Evolutionary conservation across 1,140 invertebrate species (phyloP), one percentile per base, ranked within the genome.

Genomic region (Caerostris extrusa): DNA sequence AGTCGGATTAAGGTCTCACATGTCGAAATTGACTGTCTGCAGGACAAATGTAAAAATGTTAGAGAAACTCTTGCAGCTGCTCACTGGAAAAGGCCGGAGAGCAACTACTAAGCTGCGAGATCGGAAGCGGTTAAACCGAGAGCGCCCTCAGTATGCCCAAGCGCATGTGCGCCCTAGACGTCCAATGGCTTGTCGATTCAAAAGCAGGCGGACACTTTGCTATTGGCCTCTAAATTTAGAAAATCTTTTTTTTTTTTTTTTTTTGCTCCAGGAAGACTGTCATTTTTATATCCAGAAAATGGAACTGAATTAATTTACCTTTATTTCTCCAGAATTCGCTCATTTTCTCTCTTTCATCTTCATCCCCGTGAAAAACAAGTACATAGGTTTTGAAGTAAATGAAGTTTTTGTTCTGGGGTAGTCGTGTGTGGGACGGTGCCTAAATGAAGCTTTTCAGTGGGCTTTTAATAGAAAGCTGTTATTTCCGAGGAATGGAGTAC

Each of bases 131-230:
- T 71, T n/a, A 19, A 64, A 58, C 14, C 14, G 19, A 5, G 55
- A 85, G 81, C 81, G 81, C 81, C 82, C 82, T 55, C 83, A 61
- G 34, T 34, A 50, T 10, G 17, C 7, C 6, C 34, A 53, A 14
- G 60, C 34, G 83, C 91, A 83, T 83, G 19, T 71, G 91, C 83
- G 64, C 91, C n/a, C 14, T 7, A 14, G n/a, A 64, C 56, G n/a
- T 10, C 81, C 82, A 93, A 14, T 87, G 83, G 83, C 82, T 93
- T 61, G 91, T 71, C 91, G 64, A 93, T 93, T 93, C 91, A 93
- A 93, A 93, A 83, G 55, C 82, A 17, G 34, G 34, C 83, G n/a
- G 53, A 55, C 67, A 90, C 88, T 77, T 90, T 90, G 34, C 67
- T 71, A 57, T 64, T n/a, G 58, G 34, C 7, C 83, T 86, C 82